Conservation (phyloP, 1,140 invertebrate genomes). For the Bombyx mori region DNA sequence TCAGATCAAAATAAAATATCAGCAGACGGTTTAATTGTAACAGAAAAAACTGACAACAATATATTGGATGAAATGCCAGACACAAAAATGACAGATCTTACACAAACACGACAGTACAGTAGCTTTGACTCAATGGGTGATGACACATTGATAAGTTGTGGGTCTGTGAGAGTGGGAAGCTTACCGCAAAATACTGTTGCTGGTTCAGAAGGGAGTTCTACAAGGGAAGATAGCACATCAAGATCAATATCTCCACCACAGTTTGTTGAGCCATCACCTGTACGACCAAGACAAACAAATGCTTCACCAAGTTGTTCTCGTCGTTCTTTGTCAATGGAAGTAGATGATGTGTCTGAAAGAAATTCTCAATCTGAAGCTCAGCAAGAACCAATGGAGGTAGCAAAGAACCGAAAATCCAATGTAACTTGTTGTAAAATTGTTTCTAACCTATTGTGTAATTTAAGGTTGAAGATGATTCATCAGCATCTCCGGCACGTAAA, state of each 20-base stretch:
- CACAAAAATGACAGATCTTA: slow-evolving; percentile 68
- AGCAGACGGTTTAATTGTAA: slow-evolving; percentile 63
- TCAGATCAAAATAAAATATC: slow-evolving; percentile 58
- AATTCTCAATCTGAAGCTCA: slow-evolving; percentile 57
- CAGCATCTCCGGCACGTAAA: slow-evolving; percentile 53
- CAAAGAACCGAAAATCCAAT: too few relatives aligned
- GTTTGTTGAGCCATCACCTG: slow-evolving; percentile 59
- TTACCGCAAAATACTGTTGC: slow-evolving; percentile 48
- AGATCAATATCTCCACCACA: slow-evolving; percentile 57
- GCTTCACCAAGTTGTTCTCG: slow-evolving; percentile 58
- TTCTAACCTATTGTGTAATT: not conserved
- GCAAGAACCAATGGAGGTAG: slow-evolving; percentile 60
- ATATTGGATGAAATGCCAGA: slow-evolving; percentile 67
- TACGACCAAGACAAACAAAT: slow-evolving; percentile 42
- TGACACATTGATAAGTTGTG: slow-evolving; percentile 57
- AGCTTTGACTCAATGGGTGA: slow-evolving; percentile 67
- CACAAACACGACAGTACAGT: slow-evolving; percentile 62
- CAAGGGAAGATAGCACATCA: slow-evolving; percentile 56
- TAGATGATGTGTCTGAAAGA: slow-evolving; percentile 60
- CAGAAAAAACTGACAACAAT: slow-evolving; percentile 64
- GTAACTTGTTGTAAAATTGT: not conserved
- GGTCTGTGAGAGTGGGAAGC: slow-evolving; percentile 46
- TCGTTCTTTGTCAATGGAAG: slow-evolving; percentile 61
- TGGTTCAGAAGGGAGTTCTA: slow-evolving; percentile 49
- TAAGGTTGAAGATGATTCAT: slow-evolving; percentile 62